phyloP scores from a whole-genome alignment of 2,888 invertebrate species.

The Cynaeus angustus region DNA sequence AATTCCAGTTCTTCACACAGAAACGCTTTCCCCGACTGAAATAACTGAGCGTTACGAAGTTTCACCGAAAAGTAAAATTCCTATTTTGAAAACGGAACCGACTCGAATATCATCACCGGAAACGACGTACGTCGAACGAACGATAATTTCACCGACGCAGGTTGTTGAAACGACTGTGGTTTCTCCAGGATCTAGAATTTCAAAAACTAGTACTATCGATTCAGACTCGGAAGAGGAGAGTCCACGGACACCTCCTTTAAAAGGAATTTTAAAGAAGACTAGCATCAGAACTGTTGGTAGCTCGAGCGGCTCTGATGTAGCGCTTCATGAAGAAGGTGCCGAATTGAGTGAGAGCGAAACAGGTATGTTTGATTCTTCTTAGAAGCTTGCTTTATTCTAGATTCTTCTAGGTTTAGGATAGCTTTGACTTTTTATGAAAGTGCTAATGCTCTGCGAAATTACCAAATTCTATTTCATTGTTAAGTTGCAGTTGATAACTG shows the following conservation, averaged over 20 bases:
- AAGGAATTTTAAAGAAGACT: constrained; percentile 69
- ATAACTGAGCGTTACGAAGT: constrained; percentile 53
- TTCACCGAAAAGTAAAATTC: constrained; percentile 71
- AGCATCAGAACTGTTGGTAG: constrained; percentile 74
- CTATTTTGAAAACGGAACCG: constrained; percentile 69
- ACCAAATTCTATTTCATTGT: not conserved
- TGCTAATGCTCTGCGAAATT: constrained; percentile 3
- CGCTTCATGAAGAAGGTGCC: constrained; percentile 77
- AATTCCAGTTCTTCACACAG: constrained; percentile 60
- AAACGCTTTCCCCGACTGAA: constrained; percentile 52
- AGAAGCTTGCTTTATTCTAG: constrained; percentile 34
- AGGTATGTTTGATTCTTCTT: constrained; percentile 71
- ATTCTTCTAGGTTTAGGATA: constrained; percentile 23
- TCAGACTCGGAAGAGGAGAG: constrained; percentile 70
- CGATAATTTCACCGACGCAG: constrained; percentile 58
- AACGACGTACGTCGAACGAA: constrained; percentile 56
- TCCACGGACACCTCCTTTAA: constrained; percentile 65
- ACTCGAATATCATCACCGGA: constrained; percentile 63
- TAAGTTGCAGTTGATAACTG: too few species aligned
- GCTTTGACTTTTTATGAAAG: constrained; percentile 11
- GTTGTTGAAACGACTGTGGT: constrained; percentile 61
- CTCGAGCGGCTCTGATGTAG: constrained; percentile 79
- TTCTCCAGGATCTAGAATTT: constrained; percentile 65
- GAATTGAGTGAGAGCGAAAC: constrained; percentile 78
- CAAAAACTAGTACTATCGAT: constrained; percentile 68